A percentile compares a stretch with the other conserved stretches of the same genome.
These are phyloP conservation scores for Meganola albula DNA, from an alignment of 2,888 invertebrate species.

Conservation along the genomic window DNA sequence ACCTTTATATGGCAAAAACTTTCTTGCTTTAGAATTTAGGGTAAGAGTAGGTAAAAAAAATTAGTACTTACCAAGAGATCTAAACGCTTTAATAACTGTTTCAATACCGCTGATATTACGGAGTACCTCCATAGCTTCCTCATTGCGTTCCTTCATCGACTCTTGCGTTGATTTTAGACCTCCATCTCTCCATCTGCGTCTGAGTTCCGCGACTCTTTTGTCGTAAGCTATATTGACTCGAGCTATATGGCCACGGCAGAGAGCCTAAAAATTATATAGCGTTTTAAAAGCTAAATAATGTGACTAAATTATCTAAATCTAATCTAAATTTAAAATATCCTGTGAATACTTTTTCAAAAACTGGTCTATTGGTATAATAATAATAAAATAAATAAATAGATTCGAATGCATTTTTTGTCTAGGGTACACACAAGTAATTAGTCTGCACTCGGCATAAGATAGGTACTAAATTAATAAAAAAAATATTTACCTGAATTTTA, in stretches of 20 bases:
- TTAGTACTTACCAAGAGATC: conserved; percentile 60
- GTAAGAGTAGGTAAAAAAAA: too few species aligned
- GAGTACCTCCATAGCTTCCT: conserved; percentile 62
- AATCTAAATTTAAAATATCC: too few species aligned
- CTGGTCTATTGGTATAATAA: not conserved
- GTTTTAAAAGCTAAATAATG: too few species aligned
- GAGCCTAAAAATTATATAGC: conserved; percentile 44
- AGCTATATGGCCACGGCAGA: conserved; percentile 72
- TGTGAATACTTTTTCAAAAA: too few species aligned
- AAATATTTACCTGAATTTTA: conserved; percentile 81
- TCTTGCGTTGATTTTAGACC: conserved; percentile 53
- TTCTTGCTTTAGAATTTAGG: too few species aligned
- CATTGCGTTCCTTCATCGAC: conserved; percentile 55
- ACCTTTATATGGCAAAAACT: too few species aligned
- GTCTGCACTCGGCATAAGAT: too few species aligned
- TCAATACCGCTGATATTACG: conserved; percentile 51
- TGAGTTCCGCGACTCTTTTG: conserved; percentile 40
- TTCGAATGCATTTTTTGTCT: too few species aligned
- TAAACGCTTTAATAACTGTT: conserved; percentile 59
- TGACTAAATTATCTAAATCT: too few species aligned
- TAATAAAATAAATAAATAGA: not conserved
- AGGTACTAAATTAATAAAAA: too few species aligned
- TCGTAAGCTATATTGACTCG: conserved; percentile 38
- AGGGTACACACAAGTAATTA: too few species aligned
- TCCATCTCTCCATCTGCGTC: conserved; percentile 60